phyloP scores from a whole-genome alignment of 2,797 vertebrate species.

The Gallirallus australis region DNA sequence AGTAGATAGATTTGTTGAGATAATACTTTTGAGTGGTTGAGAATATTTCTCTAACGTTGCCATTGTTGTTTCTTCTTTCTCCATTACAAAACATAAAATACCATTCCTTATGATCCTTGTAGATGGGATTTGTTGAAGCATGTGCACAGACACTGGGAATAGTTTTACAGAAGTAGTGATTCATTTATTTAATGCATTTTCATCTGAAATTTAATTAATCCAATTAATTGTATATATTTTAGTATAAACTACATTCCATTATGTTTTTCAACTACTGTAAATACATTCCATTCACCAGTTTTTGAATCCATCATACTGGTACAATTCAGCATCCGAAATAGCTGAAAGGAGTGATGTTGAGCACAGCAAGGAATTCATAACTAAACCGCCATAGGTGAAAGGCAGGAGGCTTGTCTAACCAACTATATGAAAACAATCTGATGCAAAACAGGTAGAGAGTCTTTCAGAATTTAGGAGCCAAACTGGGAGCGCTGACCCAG shows the following conservation, averaged over 20 bases:
- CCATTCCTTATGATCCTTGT: not conserved
- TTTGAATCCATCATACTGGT: not conserved
- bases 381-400: not conserved
- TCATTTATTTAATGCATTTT: constrained; percentile 64
- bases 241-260: not conserved
- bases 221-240: constrained; percentile 48
- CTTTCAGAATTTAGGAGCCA: not conserved
- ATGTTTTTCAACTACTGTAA: constrained; percentile 25
- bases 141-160: not conserved
- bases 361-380: not conserved
- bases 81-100: not conserved
- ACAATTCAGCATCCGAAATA: not conserved
- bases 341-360: not conserved
- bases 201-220: constrained; percentile 61
- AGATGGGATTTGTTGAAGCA: constrained; percentile 2
- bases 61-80: not conserved
- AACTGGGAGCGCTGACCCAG: not conserved
- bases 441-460: not conserved
- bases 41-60: not conserved
- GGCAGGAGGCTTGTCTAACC: not conserved
- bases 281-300: not conserved
- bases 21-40: not conserved
- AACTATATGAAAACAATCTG: not conserved
- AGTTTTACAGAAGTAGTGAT: constrained; percentile 22
- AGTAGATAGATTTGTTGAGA: not conserved